Evolutionary conservation across 1,140 invertebrate species (phyloP).

Genomic region (Proales similis): DNA sequence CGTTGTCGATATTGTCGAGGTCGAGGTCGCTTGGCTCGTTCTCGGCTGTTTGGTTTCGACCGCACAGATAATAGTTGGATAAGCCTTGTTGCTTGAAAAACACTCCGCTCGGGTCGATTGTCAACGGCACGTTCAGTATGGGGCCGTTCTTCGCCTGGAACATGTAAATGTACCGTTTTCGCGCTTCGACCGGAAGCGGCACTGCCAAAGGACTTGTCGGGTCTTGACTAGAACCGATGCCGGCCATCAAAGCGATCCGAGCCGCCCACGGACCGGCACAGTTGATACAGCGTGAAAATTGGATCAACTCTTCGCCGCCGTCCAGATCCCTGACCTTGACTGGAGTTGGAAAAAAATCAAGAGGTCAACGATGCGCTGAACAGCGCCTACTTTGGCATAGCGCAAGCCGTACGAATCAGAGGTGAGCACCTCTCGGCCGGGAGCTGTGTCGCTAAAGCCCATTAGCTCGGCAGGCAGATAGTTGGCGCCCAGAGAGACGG

Average conservation of each 20-base stretch:
- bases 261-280: constrained; percentile 73
- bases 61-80: constrained; percentile 63
- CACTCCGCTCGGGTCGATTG: constrained; percentile 67
- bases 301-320: constrained; percentile 39
- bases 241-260: constrained; percentile 67
- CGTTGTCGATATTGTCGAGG: constrained; percentile 69
- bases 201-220: neutral
- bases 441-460: too few species aligned
- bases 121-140: constrained; percentile 72
- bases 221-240: constrained; percentile 61
- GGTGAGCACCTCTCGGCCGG: too few species aligned
- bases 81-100: constrained; percentile 67
- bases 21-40: constrained; percentile 63
- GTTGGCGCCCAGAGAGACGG: constrained; percentile 2
- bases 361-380: too few species aligned
- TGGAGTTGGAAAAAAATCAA: too few species aligned
- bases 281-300: constrained; percentile 57
- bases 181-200: constrained; percentile 45
- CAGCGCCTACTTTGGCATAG: too few species aligned
- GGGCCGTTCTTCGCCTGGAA: constrained; percentile 70
- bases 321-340: too few species aligned
- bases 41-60: constrained; percentile 59
- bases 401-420: too few species aligned
- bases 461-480: too few species aligned
- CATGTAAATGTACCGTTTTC: constrained; percentile 78